Conservation (phyloP, 2,113 vertebrate genomes). For the Melanotaenia duboulayi region DNA sequence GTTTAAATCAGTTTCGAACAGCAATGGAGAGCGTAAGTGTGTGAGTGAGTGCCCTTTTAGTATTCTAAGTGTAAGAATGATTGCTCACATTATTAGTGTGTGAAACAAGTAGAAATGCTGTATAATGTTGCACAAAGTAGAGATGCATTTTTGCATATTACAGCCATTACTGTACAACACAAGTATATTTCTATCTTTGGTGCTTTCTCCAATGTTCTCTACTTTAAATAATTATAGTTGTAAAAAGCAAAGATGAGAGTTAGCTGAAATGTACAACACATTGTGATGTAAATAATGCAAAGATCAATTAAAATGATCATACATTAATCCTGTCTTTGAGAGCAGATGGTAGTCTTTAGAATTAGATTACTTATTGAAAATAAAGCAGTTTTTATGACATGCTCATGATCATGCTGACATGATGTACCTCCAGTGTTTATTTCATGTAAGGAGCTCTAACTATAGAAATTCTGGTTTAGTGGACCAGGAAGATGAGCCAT, state of each 20-base stretch:
- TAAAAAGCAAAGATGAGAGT: conserved; percentile 32
- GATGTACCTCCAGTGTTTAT: conserved; percentile 22
- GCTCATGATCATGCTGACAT: conserved; percentile 21
- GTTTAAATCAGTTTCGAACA: conserved; percentile 49
- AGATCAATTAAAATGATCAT: conserved; percentile 4
- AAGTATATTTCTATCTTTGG: conserved; percentile 46
- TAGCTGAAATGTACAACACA: conserved; percentile 19
- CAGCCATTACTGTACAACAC: conserved; percentile 38
- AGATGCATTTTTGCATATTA: conserved; percentile 52
- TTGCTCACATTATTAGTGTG: conserved; percentile 43
- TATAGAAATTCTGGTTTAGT: conserved; percentile 1
- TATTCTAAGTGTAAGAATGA: conserved; percentile 53
- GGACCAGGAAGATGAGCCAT: background rate
- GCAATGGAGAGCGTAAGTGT: conserved; percentile 41
- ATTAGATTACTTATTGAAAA: background rate
- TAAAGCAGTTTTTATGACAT: background rate
- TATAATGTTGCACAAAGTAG: conserved; percentile 30
- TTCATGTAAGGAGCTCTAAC: background rate
- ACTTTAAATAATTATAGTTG: conserved; percentile 50
- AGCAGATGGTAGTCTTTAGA: background rate
- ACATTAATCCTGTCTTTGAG: conserved; percentile 16
- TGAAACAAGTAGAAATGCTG: conserved; percentile 48
- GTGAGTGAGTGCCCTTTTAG: conserved; percentile 46
- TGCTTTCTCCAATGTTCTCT: conserved; percentile 28
- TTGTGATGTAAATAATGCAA: conserved; percentile 33